Percentiles rank a stretch among this genome's conserved stretches.
These are phyloP conservation scores for Anguilla pacifica DNA, from an alignment of 2,797 vertebrate species.

Conservation along the genomic window DNA sequence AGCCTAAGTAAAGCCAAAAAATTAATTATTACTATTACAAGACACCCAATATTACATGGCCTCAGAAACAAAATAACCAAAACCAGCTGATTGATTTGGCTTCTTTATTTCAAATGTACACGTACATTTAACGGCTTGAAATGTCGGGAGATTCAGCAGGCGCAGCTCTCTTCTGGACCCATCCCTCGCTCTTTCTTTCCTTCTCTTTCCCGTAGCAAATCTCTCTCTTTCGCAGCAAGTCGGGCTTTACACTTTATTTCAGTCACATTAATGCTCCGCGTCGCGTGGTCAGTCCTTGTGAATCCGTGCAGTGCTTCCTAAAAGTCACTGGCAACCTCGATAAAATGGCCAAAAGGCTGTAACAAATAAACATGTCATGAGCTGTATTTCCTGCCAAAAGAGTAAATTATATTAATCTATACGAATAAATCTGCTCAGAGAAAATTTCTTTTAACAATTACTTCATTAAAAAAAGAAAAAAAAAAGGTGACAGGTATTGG, in stretches of 20 bases:
- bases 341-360: not conserved
- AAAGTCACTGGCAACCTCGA: not conserved
- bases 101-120: slow-evolving; percentile 33
- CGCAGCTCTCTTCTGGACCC: slow-evolving; percentile 47
- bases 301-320: not conserved
- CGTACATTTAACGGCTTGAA: slow-evolving; percentile 43
- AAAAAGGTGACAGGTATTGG: too few relatives aligned
- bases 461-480: too few relatives aligned
- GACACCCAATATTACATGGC: not conserved
- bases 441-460: too few relatives aligned
- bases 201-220: not conserved
- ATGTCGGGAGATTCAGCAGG: slow-evolving; percentile 45
- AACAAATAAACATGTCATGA: not conserved
- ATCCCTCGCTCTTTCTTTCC: slow-evolving; percentile 22
- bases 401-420: too few relatives aligned
- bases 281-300: not conserved
- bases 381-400: not conserved
- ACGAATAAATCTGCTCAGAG: too few relatives aligned
- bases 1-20: too few relatives aligned
- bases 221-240: not conserved
- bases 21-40: not conserved
- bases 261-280: slow-evolving; percentile 19
- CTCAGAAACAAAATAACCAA: not conserved
- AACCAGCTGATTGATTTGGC: not conserved
- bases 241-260: slow-evolving; percentile 50